A percentile compares a stretch with the other conserved stretches of the same genome.
Evolutionary conservation across 2,797 vertebrate species (phyloP).

Genomic region (Chaenodraco wilsoni): DNA sequence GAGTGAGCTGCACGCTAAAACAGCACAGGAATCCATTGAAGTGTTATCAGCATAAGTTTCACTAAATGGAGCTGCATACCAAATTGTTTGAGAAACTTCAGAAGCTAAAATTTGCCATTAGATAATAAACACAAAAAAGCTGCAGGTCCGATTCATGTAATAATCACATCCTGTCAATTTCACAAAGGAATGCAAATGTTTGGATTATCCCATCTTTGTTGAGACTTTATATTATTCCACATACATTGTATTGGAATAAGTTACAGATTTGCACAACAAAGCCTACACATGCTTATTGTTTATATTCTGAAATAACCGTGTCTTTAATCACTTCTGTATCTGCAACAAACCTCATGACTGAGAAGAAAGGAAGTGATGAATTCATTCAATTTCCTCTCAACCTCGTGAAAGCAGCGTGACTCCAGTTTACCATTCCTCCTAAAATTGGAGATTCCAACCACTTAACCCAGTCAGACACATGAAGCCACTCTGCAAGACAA

Average conservation of each 20-base stretch:
- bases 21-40: background rate
- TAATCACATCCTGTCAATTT: constrained; percentile 24
- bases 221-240: constrained; percentile 6
- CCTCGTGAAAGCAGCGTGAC: constrained; percentile 56
- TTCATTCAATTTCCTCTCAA: constrained; percentile 65
- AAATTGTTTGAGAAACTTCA: background rate
- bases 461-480: constrained; percentile 42
- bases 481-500: constrained; percentile 44
- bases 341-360: constrained; percentile 23
- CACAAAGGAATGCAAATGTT: constrained; percentile 5
- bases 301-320: background rate
- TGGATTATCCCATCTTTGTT: constrained; percentile 18
- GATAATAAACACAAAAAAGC: constrained; percentile 37
- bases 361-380: constrained; percentile 19
- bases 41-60: background rate
- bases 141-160: constrained; percentile 11
- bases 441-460: constrained; percentile 44
- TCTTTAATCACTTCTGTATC: constrained; percentile 24
- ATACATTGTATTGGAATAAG: background rate
- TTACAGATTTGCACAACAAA: constrained; percentile 12
- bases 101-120: constrained; percentile 29
- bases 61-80: background rate
- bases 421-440: constrained; percentile 55
- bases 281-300: background rate
- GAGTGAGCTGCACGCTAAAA: no score